Base-by-base conservation (phyloP, 2,113 vertebrate species). In the Gambusia holbrooki region DNA sequence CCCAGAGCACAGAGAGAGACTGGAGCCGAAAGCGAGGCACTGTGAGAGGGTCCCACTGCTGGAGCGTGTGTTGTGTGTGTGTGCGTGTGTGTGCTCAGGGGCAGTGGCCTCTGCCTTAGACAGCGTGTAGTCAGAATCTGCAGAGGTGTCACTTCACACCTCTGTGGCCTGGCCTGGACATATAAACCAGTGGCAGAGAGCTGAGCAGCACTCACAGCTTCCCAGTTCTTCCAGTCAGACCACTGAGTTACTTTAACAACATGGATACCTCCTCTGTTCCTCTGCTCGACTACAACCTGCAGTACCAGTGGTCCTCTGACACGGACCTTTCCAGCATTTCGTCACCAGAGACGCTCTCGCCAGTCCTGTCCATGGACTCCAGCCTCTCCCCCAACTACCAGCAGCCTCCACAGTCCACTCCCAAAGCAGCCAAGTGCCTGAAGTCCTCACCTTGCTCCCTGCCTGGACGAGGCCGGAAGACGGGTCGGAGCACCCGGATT, bases 81-180 rank as follows among this genome's bases (percentile, higher is more conserved):
- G 83, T 86, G 86, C 80, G 72, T 75, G 82, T 80, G 81, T 85
- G 82, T 83, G 62, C 80, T 77, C 58, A 74, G 76, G 77, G 75
- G 68, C 80, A 69, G 80, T 33, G 65, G 84, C 80, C 82, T 85
- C 80, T 58, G 80, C 76, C 79, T 42, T 74, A 68, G 76, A 84
- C 87, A 90, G 82, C 87, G 90, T 91, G 82, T 88, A 87, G 91
- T 83, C 88, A 88, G 87, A 92, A 94, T 92, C 94, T 95, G 93
- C 87, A 72, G 92, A 96, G 95, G 94, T 93, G 94, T 93, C 90
- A 94, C 88, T 91, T 96, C 90, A 86, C 94, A 95, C 95, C 94
- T 95, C 93, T 54, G 85, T 22, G 73, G 88, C 87, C 89, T 71
- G 86, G 83, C 88, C 80, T 71, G 84, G 85, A 87, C 85, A 93